phyloP scores from a whole-genome alignment of 2,113 vertebrate species.

The Gadus macrocephalus region DNA sequence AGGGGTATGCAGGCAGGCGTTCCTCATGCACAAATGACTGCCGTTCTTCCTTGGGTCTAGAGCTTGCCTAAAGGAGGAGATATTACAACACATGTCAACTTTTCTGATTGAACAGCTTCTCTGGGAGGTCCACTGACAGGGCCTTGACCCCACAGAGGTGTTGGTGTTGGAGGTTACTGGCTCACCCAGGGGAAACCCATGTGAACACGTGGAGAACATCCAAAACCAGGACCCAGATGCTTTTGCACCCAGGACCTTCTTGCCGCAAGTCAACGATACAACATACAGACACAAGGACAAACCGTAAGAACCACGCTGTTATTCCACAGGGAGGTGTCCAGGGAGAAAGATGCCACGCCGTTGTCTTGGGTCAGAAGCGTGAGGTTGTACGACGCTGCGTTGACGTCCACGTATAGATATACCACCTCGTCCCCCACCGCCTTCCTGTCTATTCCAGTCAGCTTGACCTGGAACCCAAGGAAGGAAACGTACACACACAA shows the following conservation, averaged over 20 bases:
- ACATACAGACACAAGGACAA: constrained; percentile 2
- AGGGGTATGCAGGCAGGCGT: constrained; percentile 18
- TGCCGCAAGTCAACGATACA: neutral
- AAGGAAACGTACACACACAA: too few relatives aligned
- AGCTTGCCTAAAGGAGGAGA: constrained; percentile 46
- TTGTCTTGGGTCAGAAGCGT: constrained; percentile 46
- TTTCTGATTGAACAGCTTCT: too few relatives aligned
- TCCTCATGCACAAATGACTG: rapidly evolving
- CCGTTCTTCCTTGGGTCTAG: neutral
- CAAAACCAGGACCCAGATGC: too few relatives aligned
- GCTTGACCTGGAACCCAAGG: constrained; percentile 53
- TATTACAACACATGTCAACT: neutral
- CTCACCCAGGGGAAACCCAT: too few relatives aligned
- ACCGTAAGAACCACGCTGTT: constrained; percentile 39
- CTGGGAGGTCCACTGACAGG: too few relatives aligned
- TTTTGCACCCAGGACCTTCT: too few relatives aligned
- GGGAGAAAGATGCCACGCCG: constrained; percentile 58
- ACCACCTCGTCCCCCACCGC: constrained; percentile 41
- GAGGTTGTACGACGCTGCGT: rapidly evolving
- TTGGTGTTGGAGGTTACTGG: too few relatives aligned
- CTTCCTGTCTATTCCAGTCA: constrained; percentile 30
- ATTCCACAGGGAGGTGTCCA: constrained; percentile 56
- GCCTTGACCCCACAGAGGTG: too few relatives aligned
- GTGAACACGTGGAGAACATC: too few relatives aligned
- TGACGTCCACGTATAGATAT: constrained; percentile 22